Percentiles rank a stretch among this genome's conserved stretches.
These are phyloP conservation scores for Lanius ludovicianus DNA, from an alignment of 2,113 vertebrate genomes.

Conservation along the genomic window DNA sequence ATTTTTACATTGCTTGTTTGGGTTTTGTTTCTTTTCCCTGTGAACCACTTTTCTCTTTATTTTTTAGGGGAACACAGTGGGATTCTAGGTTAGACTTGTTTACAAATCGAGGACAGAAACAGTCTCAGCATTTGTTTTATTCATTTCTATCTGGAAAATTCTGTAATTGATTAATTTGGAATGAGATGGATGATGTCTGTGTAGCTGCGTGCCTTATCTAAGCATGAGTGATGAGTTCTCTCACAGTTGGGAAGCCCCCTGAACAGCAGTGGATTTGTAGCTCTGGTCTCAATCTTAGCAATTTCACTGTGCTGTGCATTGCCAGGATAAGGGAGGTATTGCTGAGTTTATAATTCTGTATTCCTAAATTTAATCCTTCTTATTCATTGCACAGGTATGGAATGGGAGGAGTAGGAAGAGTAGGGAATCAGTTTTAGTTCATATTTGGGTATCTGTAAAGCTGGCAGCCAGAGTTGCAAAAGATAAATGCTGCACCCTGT, in stretches of 20 bases:
- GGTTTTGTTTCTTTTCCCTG: not conserved
- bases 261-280: not conserved
- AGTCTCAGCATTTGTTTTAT: not conserved
- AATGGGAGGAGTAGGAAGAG: not conserved
- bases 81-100: not conserved
- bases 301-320: not conserved
- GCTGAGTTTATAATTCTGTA: not conserved
- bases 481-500: not conserved
- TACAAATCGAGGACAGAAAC: not conserved
- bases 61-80: not conserved
- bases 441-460: not conserved
- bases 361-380: not conserved
- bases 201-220: not conserved
- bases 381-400: not conserved
- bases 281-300: not conserved
- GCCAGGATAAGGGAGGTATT: not conserved
- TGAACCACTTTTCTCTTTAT: not conserved
- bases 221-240: not conserved
- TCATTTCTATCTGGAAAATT: not conserved
- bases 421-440: not conserved
- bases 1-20: not conserved
- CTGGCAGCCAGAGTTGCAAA: not conserved
- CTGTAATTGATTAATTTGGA: not conserved
- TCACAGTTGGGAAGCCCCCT: not conserved
- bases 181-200: not conserved